These are phyloP conservation scores for Osedax fenrisi DNA, from an alignment of 2,888 invertebrate genomes.

Conservation along the genomic window DNA sequence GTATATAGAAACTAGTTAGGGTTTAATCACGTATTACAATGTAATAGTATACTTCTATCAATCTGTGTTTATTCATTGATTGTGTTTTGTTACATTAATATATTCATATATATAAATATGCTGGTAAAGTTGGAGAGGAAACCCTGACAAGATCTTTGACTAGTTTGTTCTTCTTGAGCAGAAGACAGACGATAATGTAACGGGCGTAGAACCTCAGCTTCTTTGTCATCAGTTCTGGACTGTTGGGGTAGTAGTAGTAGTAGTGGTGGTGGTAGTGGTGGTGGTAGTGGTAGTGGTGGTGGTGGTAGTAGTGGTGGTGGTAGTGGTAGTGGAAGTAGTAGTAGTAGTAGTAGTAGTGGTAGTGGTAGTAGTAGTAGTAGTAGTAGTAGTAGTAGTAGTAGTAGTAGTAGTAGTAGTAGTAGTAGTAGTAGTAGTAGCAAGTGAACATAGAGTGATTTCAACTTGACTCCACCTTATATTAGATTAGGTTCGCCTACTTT, in stretches of 20 bases:
- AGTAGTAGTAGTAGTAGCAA: slow-evolving; percentile 66
- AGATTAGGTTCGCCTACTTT: too few relatives aligned
- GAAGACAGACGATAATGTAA: slow-evolving; percentile 85
- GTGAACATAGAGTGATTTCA: too few relatives aligned
- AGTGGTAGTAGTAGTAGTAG: not conserved
- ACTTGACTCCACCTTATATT: too few relatives aligned
- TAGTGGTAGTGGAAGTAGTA: too few relatives aligned
- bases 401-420: slow-evolving; percentile 54
- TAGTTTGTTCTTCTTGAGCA: slow-evolving; percentile 80
- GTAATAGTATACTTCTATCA: too few relatives aligned
- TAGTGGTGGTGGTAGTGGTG: not conserved
- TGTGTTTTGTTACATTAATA: too few relatives aligned
- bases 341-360: not conserved
- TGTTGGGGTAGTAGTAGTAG: slow-evolving; percentile 57
- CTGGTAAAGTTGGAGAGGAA: too few relatives aligned
- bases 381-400: not conserved
- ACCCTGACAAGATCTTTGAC: slow-evolving; percentile 74
- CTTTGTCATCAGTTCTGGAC: slow-evolving; percentile 84
- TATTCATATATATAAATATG: too few relatives aligned
- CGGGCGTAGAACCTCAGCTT: slow-evolving; percentile 83
- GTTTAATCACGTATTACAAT: too few relatives aligned
- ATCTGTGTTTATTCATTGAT: too few relatives aligned
- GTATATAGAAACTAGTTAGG: too few relatives aligned
- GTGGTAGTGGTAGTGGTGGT: not conserved
- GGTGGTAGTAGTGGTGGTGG: slow-evolving; percentile 55